Percentiles rank a stretch among this genome's conserved stretches.
phyloP scores from a whole-genome alignment of 2,797 vertebrate genomes.

The Propithecus perrieri region DNA sequence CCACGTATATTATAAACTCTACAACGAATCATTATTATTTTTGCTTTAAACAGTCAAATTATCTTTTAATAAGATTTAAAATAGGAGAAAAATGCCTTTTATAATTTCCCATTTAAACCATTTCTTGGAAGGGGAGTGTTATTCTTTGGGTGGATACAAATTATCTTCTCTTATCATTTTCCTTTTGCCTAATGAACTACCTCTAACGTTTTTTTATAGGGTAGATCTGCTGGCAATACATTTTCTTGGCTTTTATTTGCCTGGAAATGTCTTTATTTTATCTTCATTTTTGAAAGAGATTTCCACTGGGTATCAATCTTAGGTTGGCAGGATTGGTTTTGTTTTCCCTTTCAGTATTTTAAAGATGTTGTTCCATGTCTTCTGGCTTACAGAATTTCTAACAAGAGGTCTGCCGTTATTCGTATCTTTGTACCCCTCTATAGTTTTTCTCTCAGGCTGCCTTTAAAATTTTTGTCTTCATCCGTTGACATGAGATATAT shows the following conservation, averaged over 20 bases:
- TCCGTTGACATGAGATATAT: too few relatives aligned
- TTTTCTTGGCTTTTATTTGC: slow-evolving; percentile 4
- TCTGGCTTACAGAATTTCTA: too few relatives aligned
- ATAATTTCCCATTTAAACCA: not conserved
- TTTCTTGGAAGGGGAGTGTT: not conserved
- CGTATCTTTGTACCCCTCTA: too few relatives aligned
- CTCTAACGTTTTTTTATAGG: not conserved
- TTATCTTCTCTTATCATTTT: not conserved
- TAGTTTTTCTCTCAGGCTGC: too few relatives aligned
- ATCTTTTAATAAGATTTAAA: not conserved
- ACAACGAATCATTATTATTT: not conserved
- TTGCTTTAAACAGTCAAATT: not conserved
- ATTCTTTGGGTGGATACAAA: not conserved
- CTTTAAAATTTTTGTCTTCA: too few relatives aligned
- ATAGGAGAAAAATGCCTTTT: not conserved
- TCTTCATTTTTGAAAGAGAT: not conserved
- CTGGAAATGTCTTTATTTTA: not conserved
- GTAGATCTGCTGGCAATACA: not conserved
- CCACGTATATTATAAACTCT: not conserved
- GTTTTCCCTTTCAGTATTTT: too few relatives aligned
- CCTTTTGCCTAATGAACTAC: not conserved
- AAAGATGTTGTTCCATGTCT: too few relatives aligned
- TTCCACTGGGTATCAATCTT: too few relatives aligned
- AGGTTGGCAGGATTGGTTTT: too few relatives aligned
- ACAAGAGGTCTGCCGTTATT: too few relatives aligned